phyloP scores from a whole-genome alignment of 2,888 invertebrate genomes.

The Chaetoderma sp. region DNA sequence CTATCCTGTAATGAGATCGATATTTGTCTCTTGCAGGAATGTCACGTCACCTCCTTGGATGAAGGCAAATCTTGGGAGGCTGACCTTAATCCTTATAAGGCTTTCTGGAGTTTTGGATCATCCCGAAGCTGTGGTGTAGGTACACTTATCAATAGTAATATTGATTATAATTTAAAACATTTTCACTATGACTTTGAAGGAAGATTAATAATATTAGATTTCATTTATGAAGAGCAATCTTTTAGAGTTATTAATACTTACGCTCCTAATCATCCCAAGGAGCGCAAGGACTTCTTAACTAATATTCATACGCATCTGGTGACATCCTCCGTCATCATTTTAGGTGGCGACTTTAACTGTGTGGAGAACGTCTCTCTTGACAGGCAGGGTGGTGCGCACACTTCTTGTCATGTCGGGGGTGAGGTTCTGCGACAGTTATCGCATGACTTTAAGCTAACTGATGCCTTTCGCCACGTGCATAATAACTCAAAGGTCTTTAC shows the following conservation, averaged over 20 bases:
- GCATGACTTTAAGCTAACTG: neutral
- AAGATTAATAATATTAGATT: neutral
- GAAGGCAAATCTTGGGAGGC: neutral
- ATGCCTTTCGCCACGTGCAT: neutral
- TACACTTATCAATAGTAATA: neutral
- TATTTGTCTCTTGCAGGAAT: neutral
- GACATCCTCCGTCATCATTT: neutral
- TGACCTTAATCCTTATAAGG: neutral
- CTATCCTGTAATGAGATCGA: neutral
- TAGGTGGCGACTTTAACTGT: constrained; percentile 16
- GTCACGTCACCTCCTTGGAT: neutral
- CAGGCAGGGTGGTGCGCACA: neutral
- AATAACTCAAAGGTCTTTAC: neutral
- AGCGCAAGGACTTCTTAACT: neutral
- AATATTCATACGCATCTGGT: neutral
- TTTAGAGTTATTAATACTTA: constrained; percentile 7
- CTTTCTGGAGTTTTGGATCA: neutral
- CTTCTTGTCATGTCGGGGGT: neutral
- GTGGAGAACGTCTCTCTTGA: neutral
- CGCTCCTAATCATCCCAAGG: neutral
- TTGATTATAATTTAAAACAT: neutral
- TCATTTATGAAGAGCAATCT: neutral
- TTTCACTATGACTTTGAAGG: constrained; percentile 4
- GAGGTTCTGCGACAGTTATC: neutral
- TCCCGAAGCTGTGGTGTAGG: neutral